phyloP scores from a whole-genome alignment of 35 echinoderm and acorn worm species.

The Ptychodera flava region DNA sequence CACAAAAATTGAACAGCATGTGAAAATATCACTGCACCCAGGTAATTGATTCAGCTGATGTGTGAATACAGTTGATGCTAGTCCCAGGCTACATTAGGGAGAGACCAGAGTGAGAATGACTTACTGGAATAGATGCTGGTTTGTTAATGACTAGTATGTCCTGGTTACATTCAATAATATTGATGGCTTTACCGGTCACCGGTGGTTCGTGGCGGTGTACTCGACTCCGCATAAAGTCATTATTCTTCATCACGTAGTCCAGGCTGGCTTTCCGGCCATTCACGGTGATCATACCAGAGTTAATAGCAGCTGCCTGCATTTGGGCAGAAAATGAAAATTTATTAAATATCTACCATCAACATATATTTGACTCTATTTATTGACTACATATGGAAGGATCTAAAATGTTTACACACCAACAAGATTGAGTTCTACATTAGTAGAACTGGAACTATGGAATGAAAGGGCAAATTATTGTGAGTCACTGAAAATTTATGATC shows the following conservation, averaged over 20 bases:
- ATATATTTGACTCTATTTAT: no score
- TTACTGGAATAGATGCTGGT: conserved; percentile 88
- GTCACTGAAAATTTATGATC: not conserved
- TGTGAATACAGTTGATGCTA: no score
- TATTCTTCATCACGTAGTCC: conserved; percentile 52
- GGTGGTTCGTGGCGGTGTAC: conserved; percentile 93
- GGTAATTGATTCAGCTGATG: no score
- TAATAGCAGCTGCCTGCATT: conserved; percentile 60
- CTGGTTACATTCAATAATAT: conserved; percentile 49
- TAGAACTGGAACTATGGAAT: not conserved
- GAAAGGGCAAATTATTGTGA: not conserved
- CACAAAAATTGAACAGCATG: no score
- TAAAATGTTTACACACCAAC: not conserved
- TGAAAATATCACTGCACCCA: no score
- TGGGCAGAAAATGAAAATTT: not conserved
- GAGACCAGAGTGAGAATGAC: not conserved
- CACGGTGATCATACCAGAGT: conserved; percentile 54
- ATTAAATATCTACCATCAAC: not conserved
- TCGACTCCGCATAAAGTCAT: conserved; percentile 72
- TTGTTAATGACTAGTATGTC: conserved; percentile 88
- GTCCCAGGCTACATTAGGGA: not conserved
- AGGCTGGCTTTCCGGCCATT: conserved; percentile 45
- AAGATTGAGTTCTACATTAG: not conserved
- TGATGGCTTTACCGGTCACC: conserved; percentile 59
- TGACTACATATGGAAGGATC: not conserved